Percentiles rank a stretch among this genome's conserved stretches.
These are phyloP conservation scores for Pyrrhia umbra DNA, from an alignment of 2,888 invertebrate genomes.

Conservation along the genomic window DNA sequence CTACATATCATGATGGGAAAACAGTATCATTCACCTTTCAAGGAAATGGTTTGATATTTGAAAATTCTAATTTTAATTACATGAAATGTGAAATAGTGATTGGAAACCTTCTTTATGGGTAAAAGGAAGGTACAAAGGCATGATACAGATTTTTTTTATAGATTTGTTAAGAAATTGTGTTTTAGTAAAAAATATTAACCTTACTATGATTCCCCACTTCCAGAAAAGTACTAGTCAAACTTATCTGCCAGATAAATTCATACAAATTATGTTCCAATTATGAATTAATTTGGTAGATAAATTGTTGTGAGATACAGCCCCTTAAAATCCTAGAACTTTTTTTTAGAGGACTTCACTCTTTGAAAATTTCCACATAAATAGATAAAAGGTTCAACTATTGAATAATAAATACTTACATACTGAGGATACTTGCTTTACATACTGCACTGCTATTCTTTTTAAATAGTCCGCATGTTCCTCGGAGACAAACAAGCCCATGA, in stretches of 20 bases:
- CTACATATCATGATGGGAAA: background rate
- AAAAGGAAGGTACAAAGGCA: background rate
- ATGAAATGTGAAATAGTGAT: background rate
- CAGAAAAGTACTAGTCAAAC: too few relatives aligned
- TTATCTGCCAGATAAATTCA: background rate
- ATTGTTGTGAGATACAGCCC: too few relatives aligned
- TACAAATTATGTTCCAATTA: background rate
- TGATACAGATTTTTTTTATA: too few relatives aligned
- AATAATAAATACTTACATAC: slow-evolving; percentile 90
- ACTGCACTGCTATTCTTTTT: slow-evolving; percentile 94
- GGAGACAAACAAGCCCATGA: slow-evolving; percentile 97
- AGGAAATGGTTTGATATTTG: background rate
- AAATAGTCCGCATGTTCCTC: slow-evolving; percentile 95
- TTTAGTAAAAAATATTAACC: too few relatives aligned
- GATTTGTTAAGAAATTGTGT: too few relatives aligned
- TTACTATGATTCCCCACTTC: too few relatives aligned
- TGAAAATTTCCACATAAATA: background rate
- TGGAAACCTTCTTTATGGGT: background rate
- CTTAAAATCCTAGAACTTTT: too few relatives aligned
- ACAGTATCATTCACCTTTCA: background rate
- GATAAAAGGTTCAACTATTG: background rate
- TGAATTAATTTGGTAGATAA: background rate
- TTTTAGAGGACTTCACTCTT: background rate
- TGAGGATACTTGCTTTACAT: slow-evolving; percentile 94
- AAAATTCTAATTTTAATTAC: background rate